A percentile compares a stretch with the other conserved stretches of the same genome.
Evolutionary conservation across 2,797 vertebrate genomes (phyloP).

Genomic region (Urophycis tenuis): DNA sequence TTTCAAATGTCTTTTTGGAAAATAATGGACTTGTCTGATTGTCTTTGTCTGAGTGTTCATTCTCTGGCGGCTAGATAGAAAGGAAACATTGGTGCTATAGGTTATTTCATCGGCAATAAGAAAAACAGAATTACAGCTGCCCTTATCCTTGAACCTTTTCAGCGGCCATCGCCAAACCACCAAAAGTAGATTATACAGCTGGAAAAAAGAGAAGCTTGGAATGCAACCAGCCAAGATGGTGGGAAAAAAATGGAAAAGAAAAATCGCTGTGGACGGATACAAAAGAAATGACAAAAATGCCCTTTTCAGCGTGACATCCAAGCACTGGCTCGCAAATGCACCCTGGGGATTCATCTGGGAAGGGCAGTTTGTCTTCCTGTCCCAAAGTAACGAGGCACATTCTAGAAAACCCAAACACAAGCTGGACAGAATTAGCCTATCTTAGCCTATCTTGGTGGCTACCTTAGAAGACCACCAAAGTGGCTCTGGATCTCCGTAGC

Average conservation of each 20-base stretch:
- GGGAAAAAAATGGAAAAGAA: not conserved
- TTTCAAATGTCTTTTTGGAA: not conserved
- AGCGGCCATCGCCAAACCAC: not conserved
- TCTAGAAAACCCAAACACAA: conserved; percentile 30
- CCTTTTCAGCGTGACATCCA: not conserved
- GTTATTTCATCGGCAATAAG: conserved; percentile 1
- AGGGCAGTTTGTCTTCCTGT: conserved; percentile 24
- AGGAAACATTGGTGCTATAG: not conserved
- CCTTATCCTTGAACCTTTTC: not conserved
- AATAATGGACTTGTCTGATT: not conserved
- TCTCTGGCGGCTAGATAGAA: not conserved
- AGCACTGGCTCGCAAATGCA: conserved; percentile 16
- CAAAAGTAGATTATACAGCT: not conserved
- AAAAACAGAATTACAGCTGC: not conserved
- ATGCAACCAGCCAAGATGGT: not conserved
- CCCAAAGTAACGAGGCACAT: conserved; percentile 29
- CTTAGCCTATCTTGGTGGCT: conserved; percentile 2
- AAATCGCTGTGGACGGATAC: not conserved
- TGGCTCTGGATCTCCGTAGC: not conserved
- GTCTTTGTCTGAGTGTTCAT: not conserved
- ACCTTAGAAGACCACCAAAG: not conserved
- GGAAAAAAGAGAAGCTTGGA: not conserved
- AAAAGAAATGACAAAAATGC: not conserved
- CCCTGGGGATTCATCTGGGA: conserved; percentile 19
- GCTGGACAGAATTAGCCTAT: conserved; percentile 17